Evolutionary conservation across 2,113 vertebrate genomes (phyloP).

Genomic region (Ellobius talpinus): DNA sequence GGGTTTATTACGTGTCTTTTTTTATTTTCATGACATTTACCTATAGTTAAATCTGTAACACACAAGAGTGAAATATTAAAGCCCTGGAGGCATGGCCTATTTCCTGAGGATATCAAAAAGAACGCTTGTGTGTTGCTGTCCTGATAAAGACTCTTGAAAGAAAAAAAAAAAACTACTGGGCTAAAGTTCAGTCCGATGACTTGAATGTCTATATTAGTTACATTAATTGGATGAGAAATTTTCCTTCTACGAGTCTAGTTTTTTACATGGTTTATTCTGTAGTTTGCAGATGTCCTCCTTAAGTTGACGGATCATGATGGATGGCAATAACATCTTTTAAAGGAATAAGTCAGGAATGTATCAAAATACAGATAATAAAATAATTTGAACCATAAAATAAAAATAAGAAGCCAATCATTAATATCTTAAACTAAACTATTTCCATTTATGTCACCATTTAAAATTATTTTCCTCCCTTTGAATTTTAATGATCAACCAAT

Average conservation of each 20-base stretch:
- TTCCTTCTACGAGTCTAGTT: background rate
- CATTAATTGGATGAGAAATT: slow-evolving; percentile 19
- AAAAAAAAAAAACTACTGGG: background rate
- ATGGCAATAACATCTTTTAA: slow-evolving; percentile 9
- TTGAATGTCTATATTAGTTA: slow-evolving; percentile 3
- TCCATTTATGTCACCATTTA: background rate
- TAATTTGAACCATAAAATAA: slow-evolving; percentile 15
- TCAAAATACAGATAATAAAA: background rate
- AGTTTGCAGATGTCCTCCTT: background rate
- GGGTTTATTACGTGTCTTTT: background rate
- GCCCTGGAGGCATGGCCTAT: background rate
- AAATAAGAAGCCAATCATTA: background rate
- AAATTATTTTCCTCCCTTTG: background rate
- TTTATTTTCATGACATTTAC: slow-evolving; percentile 9
- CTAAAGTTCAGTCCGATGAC: background rate
- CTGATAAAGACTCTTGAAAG: background rate
- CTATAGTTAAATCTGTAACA: background rate
- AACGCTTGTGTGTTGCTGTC: background rate
- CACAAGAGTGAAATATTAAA: background rate
- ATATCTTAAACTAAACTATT: slow-evolving; percentile 21
- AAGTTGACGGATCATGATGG: background rate
- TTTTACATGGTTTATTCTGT: background rate
- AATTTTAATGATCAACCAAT: background rate
- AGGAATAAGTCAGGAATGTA: slow-evolving; percentile 11
- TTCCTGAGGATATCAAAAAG: background rate